Evolutionary conservation across 2,797 vertebrate genomes (phyloP).

Genomic region (Sitta carolinensis): DNA sequence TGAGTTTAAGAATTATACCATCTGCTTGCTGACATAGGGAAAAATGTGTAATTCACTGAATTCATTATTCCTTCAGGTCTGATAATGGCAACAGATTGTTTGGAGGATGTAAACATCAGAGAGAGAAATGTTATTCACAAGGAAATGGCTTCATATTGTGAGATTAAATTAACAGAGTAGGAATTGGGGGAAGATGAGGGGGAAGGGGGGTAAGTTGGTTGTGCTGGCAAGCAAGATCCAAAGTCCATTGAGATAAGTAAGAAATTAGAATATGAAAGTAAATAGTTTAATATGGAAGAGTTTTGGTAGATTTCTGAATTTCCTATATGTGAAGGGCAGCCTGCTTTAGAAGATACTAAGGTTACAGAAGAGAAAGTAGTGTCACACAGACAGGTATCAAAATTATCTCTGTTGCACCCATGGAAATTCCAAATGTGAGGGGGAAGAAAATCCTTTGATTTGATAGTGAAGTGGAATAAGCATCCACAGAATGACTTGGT

Average conservation of each 20-base stretch:
- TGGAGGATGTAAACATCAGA: slow-evolving; percentile 27
- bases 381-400: neutral
- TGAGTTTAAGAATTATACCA: slow-evolving; percentile 63
- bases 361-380: neutral
- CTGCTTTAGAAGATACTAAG: neutral
- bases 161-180: neutral
- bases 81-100: slow-evolving; percentile 53
- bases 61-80: slow-evolving; percentile 64
- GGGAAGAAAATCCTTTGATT: neutral
- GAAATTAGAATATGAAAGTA: neutral
- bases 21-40: slow-evolving; percentile 64
- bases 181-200: neutral
- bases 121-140: neutral
- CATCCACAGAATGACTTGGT: neutral
- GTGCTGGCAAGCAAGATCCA: neutral
- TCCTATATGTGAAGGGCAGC: neutral
- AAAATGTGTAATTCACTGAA: slow-evolving; percentile 54
- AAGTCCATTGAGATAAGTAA: neutral
- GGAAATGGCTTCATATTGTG: neutral
- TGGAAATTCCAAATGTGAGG: neutral
- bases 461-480: neutral
- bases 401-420: neutral
- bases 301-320: neutral
- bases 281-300: neutral
- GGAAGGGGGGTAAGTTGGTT: accelerated